Evolutionary conservation across 2,888 invertebrate genomes (phyloP), one percentile per base, ranked within the genome.

Genomic region (Drosophila recens): DNA sequence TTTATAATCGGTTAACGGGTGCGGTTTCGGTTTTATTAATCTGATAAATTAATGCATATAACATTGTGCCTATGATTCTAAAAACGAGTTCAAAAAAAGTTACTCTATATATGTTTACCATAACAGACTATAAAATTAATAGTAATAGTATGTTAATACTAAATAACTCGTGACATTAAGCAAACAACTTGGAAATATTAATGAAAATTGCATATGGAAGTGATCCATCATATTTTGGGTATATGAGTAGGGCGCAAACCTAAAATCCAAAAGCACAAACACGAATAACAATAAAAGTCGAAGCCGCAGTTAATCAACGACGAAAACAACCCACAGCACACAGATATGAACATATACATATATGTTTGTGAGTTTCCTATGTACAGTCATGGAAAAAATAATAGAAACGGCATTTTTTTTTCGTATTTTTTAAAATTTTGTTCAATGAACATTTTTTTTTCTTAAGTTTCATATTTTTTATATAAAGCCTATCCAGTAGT

Each of bases 161-260:
- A 61, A 54, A 63, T 64, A 77, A 76, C 80, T 76, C 80, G 73
- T 69, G 70, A 52, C 64, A 79, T 73, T 52, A 79, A 76, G 69
- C 54, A 48, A 71, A 53, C 73, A 76, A 65, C 13, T 33, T 36
- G n/a, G 10, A 78, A 72, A 69, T 76, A 87, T 89, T 90, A 89
- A 87, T 78, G 84, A 77, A 90, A 90, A 90, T 90, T 90, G 82
- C 89, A 84, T 79, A 81, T 86, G 91, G 90, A 90, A 91, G 90
- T 90, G 79, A 90, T 90, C 90, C 90, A 90, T 90, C 90, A 90
- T 80, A 72, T 79, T 73, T 49, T 49, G 54, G 65, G 52, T 59
- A n/a, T n/a, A 59, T 43, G 69, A 66, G 58, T 69, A 72, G 65
- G 68, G 87, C 73, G 84, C 66, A 59, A 59, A 74, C 65, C 67